Evolutionary conservation across 2,797 vertebrate species (phyloP), one percentile per base, ranked within the genome.

Genomic region (Neosalanx taihuensis): DNA sequence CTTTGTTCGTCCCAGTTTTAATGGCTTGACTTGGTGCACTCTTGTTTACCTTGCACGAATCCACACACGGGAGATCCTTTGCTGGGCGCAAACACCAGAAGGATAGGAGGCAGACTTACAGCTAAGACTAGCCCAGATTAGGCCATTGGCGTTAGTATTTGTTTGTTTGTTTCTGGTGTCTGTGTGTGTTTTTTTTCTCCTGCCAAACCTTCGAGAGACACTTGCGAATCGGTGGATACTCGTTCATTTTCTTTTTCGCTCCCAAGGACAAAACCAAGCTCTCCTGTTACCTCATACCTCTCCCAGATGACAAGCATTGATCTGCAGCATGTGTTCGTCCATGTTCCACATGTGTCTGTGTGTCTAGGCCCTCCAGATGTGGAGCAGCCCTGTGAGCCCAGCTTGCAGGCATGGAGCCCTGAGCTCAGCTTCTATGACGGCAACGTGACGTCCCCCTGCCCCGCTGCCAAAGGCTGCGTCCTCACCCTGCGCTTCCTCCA

Each of bases 371-470:
- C 95, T 3, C 97, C 97, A 0, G 97, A 99, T 0, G 97, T 99
- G 76, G 95, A 98, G 72, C 95, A 95, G 83, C 92, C 95, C 0
- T 99, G 97, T n/a, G 96, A 98, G 76, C 95, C 95, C 12, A 99
- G 96, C 63, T 90, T 99, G 72, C 97, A 95, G 84, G 94, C 97
- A 13, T 99, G 97, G 97, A 99, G 97, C 74, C 97, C 97, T 0
- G 97, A 98, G 81, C 94, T 99, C 7, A 97, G 95, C 81, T 84
- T 98, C 3, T 95, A 96, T 20, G 95, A 98, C 70, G 93, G 94
- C 76, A 99, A 98, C 66, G 95, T 98, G 90, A 96, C 96, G 0
- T 96, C 96, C 0, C 96, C 95, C 0, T 99, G 97, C 70, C 96
- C 96, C 0, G 93, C 94, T 78, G 88, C 87, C 0, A 91, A 95